These are phyloP conservation scores for Typhlichthys eigenmanni DNA, from an alignment of 2,797 vertebrate genomes.

Conservation along the genomic window DNA sequence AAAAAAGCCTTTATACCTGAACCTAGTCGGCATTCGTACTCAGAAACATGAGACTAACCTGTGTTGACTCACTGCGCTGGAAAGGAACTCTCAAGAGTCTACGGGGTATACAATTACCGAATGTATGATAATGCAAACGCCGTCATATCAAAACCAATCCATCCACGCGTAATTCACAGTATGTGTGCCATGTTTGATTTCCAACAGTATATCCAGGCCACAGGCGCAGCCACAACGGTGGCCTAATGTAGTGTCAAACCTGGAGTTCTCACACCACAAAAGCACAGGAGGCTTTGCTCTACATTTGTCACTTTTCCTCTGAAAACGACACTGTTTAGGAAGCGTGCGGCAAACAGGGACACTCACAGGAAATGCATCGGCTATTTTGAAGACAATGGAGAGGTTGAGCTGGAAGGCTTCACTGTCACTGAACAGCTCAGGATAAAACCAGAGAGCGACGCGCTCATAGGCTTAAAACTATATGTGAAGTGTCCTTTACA, in stretches of 20 bases:
- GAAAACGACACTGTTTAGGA: slow-evolving; percentile 75
- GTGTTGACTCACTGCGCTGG: slow-evolving; percentile 36
- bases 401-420: slow-evolving; percentile 57
- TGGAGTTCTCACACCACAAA: slow-evolving; percentile 43
- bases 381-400: slow-evolving; percentile 69
- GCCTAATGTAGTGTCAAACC: slow-evolving; percentile 30
- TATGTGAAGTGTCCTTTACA: slow-evolving; percentile 19
- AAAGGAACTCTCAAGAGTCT: slow-evolving; percentile 20
- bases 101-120: slow-evolving; percentile 33
- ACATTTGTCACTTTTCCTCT: slow-evolving; percentile 69
- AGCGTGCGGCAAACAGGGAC: slow-evolving; percentile 62
- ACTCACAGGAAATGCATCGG: slow-evolving; percentile 72
- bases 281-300: slow-evolving; percentile 57
- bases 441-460: slow-evolving; percentile 54
- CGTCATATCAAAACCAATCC: slow-evolving; percentile 16
- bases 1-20: slow-evolving; percentile 47
- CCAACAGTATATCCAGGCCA: slow-evolving; percentile 8
- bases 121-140: slow-evolving; percentile 20
- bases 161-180: slow-evolving; percentile 1
- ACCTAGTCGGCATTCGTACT: slow-evolving; percentile 47
- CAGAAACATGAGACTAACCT: slow-evolving; percentile 47
- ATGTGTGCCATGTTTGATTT: slow-evolving; percentile 2
- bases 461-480: slow-evolving; percentile 4
- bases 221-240: slow-evolving; percentile 5
- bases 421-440: slow-evolving; percentile 50